Evolutionary conservation across 2,113 vertebrate species (phyloP).

Genomic region (Prionailurus viverrinus): DNA sequence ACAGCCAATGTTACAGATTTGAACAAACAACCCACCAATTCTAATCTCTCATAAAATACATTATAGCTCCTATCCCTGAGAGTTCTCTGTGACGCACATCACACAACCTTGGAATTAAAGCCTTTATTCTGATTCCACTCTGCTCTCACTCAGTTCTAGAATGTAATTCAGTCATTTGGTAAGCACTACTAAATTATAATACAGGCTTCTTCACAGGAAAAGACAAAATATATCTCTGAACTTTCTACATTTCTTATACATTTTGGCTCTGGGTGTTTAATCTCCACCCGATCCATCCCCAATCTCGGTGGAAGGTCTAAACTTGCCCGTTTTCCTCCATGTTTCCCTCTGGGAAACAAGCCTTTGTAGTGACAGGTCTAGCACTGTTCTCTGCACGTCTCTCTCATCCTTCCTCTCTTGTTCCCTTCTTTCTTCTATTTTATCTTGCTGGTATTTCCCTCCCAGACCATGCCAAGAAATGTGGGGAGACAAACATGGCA

Average conservation of each 20-base stretch:
- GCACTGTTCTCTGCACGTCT: neutral
- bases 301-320: neutral
- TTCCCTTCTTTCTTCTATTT: neutral
- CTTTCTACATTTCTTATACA: neutral
- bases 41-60: conserved; percentile 1
- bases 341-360: neutral
- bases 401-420: neutral
- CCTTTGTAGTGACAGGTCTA: neutral
- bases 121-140: conserved; percentile 39
- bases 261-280: neutral
- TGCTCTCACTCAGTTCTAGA: conserved; percentile 27
- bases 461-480: neutral
- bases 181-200: conserved; percentile 15
- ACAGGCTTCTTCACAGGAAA: neutral
- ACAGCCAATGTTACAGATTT: conserved; percentile 17
- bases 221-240: neutral
- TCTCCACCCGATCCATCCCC: neutral
- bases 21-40: neutral
- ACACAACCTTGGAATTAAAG: neutral
- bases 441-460: neutral
- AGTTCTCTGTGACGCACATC: neutral
- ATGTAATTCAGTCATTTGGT: neutral
- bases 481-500: neutral
- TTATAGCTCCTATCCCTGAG: neutral
- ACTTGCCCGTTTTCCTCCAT: neutral